phyloP scores from a whole-genome alignment of 2,888 invertebrate species.

The Thysanoteuthis rhombus region DNA sequence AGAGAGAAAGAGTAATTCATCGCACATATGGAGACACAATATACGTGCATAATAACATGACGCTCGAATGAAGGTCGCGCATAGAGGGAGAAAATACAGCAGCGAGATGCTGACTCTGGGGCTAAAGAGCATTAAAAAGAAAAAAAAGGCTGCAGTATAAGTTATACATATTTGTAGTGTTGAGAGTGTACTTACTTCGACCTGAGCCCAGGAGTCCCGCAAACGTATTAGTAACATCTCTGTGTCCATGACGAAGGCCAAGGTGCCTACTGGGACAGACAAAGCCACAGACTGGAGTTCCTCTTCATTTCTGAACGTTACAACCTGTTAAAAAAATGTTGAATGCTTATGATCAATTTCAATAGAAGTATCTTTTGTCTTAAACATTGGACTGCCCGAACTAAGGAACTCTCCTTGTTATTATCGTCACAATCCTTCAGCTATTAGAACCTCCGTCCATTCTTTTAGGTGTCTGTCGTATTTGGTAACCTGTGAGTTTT shows the following conservation, averaged over 20 bases:
- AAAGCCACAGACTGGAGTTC: slow-evolving; percentile 27
- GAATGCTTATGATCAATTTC: background rate
- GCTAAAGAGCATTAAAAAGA: background rate
- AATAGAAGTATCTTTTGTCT: background rate
- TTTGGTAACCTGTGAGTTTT: too few relatives aligned
- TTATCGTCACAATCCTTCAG: too few relatives aligned
- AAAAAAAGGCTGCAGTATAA: background rate
- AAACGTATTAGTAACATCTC: slow-evolving; percentile 16
- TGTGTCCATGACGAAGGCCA: slow-evolving; percentile 21
- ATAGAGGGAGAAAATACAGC: background rate
- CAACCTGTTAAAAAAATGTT: background rate
- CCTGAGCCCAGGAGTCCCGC: background rate
- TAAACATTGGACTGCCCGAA: too few relatives aligned
- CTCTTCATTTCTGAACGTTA: background rate
- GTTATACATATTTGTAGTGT: background rate
- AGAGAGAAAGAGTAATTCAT: background rate
- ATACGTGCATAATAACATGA: background rate
- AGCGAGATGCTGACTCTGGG: background rate
- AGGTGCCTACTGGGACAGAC: slow-evolving; percentile 15
- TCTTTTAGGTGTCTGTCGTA: too few relatives aligned
- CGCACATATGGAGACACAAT: background rate
- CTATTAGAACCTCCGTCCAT: too few relatives aligned
- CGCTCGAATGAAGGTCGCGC: background rate
- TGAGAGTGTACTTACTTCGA: background rate
- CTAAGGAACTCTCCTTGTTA: too few relatives aligned